Evolutionary conservation across 2,113 vertebrate genomes (phyloP).

Genomic region (Motacilla alba): DNA sequence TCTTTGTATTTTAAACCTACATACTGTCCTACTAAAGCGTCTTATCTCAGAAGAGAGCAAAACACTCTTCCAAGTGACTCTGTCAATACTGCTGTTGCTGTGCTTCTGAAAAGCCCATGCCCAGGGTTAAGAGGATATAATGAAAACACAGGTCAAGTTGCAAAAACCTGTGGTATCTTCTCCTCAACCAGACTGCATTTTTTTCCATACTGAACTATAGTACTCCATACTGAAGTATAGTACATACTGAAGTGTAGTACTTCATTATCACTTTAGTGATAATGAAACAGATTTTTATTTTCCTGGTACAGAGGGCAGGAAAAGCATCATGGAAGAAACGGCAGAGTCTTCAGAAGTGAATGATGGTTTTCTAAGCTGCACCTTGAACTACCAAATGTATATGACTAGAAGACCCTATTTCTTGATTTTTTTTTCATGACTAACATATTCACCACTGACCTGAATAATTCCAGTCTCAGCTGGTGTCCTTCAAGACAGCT

Average conservation of each 20-base stretch:
- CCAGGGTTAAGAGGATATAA: not conserved
- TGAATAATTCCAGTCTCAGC: not conserved
- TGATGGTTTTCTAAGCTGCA: not conserved
- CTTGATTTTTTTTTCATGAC: not conserved
- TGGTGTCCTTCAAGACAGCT: not conserved
- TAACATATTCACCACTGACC: not conserved
- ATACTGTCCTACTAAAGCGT: fast-evolving
- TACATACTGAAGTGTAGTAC: not conserved
- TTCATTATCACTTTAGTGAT: not conserved
- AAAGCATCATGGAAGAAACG: not conserved
- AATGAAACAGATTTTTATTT: not conserved
- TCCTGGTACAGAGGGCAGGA: not conserved
- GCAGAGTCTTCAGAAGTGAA: not conserved
- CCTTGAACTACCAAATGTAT: not conserved
- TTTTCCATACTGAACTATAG: not conserved
- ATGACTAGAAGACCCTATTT: not conserved
- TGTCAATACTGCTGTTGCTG: not conserved
- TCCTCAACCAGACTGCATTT: not conserved
- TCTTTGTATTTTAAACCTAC: not conserved
- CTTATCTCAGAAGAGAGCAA: not conserved
- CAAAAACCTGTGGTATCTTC: not conserved
- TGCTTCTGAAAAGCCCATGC: not conserved
- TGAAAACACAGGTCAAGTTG: not conserved
- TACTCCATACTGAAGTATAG: not conserved
- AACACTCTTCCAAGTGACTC: not conserved